These are phyloP conservation scores for Drosophila suzukii DNA, from an alignment of 1,140 invertebrate species.

Conservation along the genomic window DNA sequence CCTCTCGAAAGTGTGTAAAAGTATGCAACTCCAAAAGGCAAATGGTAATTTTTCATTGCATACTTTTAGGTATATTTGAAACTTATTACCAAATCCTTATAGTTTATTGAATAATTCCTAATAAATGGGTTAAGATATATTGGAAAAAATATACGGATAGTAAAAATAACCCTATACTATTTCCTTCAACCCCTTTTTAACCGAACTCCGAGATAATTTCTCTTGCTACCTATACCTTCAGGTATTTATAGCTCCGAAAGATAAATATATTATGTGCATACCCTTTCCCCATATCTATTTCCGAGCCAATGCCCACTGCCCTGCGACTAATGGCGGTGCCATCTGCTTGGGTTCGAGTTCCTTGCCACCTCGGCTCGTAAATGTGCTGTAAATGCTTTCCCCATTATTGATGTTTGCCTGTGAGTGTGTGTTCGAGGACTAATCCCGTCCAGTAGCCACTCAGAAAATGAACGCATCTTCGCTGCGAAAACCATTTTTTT, in stretches of 20 bases:
- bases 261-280: constrained; percentile 10
- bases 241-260: constrained; percentile 15
- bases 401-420: constrained; percentile 13
- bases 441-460: constrained; percentile 63
- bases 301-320: constrained; percentile 15
- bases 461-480: constrained; percentile 39
- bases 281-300: constrained; percentile 24
- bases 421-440: constrained; percentile 39
- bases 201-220: constrained; percentile 3
- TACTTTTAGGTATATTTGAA: too few relatives aligned
- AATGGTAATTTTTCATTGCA: too few relatives aligned
- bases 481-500: constrained; percentile 40
- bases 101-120: too few relatives aligned
- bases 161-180: neutral
- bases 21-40: too few relatives aligned
- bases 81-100: too few relatives aligned
- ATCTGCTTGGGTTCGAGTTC: constrained; percentile 24
- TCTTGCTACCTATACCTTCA: neutral
- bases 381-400: constrained; percentile 50
- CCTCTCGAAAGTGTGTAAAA: too few relatives aligned
- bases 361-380: constrained; percentile 43
- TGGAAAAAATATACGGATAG: too few relatives aligned
- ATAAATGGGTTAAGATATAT: too few relatives aligned
- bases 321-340: constrained; percentile 61
- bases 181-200: neutral